A percentile compares a stretch with the other conserved stretches of the same genome.
Evolutionary conservation across 2,113 vertebrate species (phyloP).

Genomic region (Strix aluco): DNA sequence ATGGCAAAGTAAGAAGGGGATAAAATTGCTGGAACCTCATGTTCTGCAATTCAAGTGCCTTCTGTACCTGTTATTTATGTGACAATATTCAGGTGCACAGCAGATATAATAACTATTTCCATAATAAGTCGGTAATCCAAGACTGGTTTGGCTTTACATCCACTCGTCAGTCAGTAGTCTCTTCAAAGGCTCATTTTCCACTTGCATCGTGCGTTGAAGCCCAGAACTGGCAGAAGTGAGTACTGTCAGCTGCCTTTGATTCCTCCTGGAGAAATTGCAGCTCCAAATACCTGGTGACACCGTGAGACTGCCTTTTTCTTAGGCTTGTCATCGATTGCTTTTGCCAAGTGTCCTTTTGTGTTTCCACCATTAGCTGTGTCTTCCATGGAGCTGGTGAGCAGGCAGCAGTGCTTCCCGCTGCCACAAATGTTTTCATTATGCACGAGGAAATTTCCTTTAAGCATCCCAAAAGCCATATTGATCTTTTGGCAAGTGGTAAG

Average conservation of each 20-base stretch:
- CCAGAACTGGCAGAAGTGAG: background rate
- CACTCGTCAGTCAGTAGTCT: background rate
- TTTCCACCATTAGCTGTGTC: background rate
- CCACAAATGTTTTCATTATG: background rate
- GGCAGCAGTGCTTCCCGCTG: background rate
- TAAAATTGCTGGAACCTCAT: background rate
- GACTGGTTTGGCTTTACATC: background rate
- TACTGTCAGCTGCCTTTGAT: rapidly evolving
- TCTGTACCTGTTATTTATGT: rapidly evolving
- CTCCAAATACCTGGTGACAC: rapidly evolving
- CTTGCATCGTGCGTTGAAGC: rapidly evolving
- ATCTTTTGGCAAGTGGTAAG: background rate
- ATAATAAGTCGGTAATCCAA: rapidly evolving
- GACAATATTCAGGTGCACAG: background rate
- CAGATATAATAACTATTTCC: background rate
- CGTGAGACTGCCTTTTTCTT: background rate
- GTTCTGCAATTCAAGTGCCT: background rate
- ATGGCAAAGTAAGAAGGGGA: background rate
- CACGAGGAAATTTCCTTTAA: background rate
- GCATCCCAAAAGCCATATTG: background rate
- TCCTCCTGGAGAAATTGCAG: background rate
- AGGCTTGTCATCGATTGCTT: background rate
- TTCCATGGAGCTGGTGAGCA: background rate
- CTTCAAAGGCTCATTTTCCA: background rate
- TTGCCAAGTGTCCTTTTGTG: background rate